Evolutionary conservation across 2,888 invertebrate species (phyloP), one percentile per base, ranked within the genome.

Genomic region (Spilarctia lutea): DNA sequence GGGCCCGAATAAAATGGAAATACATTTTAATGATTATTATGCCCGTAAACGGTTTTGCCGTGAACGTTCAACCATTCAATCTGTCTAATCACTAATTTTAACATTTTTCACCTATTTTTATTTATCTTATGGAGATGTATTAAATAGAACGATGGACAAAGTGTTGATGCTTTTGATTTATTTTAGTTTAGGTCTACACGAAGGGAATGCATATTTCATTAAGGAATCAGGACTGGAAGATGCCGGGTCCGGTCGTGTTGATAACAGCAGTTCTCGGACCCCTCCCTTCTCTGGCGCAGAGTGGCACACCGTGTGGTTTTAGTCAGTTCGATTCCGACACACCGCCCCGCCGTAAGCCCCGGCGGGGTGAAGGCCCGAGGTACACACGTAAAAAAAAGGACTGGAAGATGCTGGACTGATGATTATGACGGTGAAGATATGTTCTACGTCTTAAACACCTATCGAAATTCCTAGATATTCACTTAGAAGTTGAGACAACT

Each of bases 21-120:
- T 92, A 92, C 89, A 91, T 93, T 93, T 94, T 94, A 94, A 94
- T 94, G 94, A 95, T 94, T 93, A 94, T 94, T 93, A 95, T 94
- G 90, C 89, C 93, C 93, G 88, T 94, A 92, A 95, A 94, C 94
- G 94, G 88, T 94, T 76, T 92, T 86, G 88, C 89, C 88, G 83
- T 88, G 87, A 90, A 92, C 89, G 88, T 87, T 90, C 87, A 91
- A 89, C 89, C 90, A 90, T 92, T 91, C 89, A 89, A 89, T 89
- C 88, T 88, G 83, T 87, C 88, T 90, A 91, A 91, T 90, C 88
- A 89, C 86, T 90, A 91, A 91, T 91, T 90, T 85, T 84, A 91
- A 89, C 77, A 81, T 89, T 92, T 93, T 93, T 92, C 93, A 93
- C 92, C 89, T 89, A 91, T 89, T 89, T 88, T 63, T 71, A 63